Evolutionary conservation across 2,888 invertebrate genomes (phyloP).

Genomic region (Drosophila greeni): DNA sequence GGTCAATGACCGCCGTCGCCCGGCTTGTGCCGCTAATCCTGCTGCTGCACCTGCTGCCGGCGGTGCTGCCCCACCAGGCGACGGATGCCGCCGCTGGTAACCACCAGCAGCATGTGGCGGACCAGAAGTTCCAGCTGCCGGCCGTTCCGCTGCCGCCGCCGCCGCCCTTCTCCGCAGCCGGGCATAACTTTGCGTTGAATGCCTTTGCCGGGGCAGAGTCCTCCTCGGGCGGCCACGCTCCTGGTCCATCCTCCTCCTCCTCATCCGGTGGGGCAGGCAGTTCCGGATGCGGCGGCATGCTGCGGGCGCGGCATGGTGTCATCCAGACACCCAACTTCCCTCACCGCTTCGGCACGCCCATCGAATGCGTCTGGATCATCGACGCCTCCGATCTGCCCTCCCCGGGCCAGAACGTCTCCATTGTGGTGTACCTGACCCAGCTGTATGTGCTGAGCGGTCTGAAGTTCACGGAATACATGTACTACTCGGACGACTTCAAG

Average conservation of each 20-base stretch:
- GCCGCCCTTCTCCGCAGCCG: conserved; percentile 65
- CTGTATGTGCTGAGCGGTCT: conserved; percentile 89
- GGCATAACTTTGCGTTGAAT: conserved; percentile 65
- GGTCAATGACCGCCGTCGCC: conserved; percentile 62
- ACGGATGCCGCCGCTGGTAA: conserved; percentile 40
- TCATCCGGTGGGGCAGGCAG: conserved; percentile 12
- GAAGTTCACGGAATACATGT: conserved; percentile 87
- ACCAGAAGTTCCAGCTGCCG: conserved; percentile 71
- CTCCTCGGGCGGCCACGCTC: not conserved
- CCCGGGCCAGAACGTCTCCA: conserved; percentile 82
- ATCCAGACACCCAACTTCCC: conserved; percentile 93
- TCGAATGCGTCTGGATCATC: conserved; percentile 92
- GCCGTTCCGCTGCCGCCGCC: conserved; percentile 74
- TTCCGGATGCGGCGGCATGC: conserved; percentile 82
- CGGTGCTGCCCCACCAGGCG: conserved; percentile 24
- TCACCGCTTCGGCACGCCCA: conserved; percentile 87
- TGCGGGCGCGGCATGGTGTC: conserved; percentile 84
- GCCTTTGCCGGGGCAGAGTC: conserved; percentile 54
- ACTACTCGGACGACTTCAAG: conserved; percentile 85
- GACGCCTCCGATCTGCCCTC: conserved; percentile 83
- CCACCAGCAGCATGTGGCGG: conserved; percentile 40
- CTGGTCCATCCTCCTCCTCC: conserved; percentile 8
- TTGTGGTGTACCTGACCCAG: conserved; percentile 92
- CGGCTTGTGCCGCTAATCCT: conserved; percentile 47
- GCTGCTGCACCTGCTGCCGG: conserved; percentile 8